A percentile compares a stretch with the other conserved stretches of the same genome.
phyloP scores from a whole-genome alignment of 2,113 vertebrate genomes.

The Gymnobelideus leadbeateri region DNA sequence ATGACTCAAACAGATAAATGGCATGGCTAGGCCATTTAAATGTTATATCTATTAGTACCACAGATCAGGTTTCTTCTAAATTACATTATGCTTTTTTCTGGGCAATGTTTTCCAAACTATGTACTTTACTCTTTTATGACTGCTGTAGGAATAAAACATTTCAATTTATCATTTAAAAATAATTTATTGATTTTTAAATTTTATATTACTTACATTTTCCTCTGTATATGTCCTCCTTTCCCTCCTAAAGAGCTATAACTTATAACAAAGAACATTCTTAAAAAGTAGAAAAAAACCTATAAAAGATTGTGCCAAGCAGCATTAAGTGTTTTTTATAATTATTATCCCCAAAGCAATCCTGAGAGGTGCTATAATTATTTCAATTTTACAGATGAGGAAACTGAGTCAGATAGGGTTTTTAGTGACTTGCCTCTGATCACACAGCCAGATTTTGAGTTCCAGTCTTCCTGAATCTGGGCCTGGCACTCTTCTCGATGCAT shows the following conservation, averaged over 20 bases:
- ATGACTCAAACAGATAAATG: conserved; percentile 66
- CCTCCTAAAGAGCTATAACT: background rate
- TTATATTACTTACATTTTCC: background rate
- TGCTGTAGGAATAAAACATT: background rate
- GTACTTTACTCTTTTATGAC: background rate
- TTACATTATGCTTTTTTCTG: conserved; percentile 1
- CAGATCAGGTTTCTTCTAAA: background rate
- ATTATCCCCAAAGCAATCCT: background rate
- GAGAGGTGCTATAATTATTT: background rate
- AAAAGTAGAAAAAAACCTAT: background rate
- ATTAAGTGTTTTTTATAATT: background rate
- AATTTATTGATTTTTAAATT: background rate
- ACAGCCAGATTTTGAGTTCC: background rate
- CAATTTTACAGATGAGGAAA: background rate
- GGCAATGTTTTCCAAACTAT: background rate
- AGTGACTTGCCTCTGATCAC: too few species aligned
- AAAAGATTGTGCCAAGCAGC: too few species aligned
- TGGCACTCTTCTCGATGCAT: background rate
- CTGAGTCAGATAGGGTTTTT: background rate
- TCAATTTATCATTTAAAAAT: conserved; percentile 9
- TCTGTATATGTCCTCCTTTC: background rate
- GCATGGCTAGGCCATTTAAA: conserved; percentile 46
- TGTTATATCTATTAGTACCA: conserved; percentile 47
- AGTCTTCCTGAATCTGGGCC: background rate
- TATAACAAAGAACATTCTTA: background rate